These are phyloP conservation scores for Acrobeloides nanus DNA, from an alignment of 2,888 invertebrate species.

Conservation along the genomic window DNA sequence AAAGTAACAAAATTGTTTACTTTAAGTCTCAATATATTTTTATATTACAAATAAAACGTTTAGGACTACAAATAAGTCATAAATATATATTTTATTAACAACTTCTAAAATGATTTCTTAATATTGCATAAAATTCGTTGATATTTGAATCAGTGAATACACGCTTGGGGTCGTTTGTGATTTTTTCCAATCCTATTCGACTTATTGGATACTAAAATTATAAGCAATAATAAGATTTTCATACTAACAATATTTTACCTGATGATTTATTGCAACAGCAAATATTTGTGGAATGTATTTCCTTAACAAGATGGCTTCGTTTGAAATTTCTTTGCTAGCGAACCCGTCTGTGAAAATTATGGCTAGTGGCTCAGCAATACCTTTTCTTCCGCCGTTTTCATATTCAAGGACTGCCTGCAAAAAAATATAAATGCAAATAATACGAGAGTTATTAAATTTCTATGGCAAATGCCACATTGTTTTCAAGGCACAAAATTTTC, in stretches of 20 bases:
- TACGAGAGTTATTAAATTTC: too few species aligned
- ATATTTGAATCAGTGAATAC: conserved; percentile 37
- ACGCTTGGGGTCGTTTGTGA: conserved; percentile 26
- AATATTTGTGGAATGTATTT: conserved; percentile 32
- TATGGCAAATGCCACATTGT: too few species aligned
- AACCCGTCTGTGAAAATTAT: conserved; percentile 42
- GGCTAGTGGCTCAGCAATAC: conserved; percentile 37
- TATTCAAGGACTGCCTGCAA: too few species aligned
- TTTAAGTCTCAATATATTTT: too few species aligned
- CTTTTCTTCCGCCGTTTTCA: too few species aligned
- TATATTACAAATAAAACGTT: too few species aligned
- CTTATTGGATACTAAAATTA: conserved; percentile 29
- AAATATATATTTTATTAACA: too few species aligned
- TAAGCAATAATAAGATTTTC: conserved; percentile 1
- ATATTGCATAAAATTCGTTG: conserved; percentile 18
- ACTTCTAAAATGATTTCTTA: too few species aligned
- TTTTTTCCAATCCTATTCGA: conserved; percentile 25
- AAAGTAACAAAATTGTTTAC: too few species aligned
- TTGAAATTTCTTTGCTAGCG: conserved; percentile 23
- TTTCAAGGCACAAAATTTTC: too few species aligned
- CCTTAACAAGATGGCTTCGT: conserved; percentile 19
- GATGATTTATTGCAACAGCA: conserved; percentile 39
- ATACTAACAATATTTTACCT: conserved; percentile 11
- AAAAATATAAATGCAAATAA: too few species aligned
- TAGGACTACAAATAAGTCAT: too few species aligned